Evolutionary conservation across 2,797 vertebrate species (phyloP), one percentile per base, ranked within the genome.

Genomic region (Pempheris klunzingeri): DNA sequence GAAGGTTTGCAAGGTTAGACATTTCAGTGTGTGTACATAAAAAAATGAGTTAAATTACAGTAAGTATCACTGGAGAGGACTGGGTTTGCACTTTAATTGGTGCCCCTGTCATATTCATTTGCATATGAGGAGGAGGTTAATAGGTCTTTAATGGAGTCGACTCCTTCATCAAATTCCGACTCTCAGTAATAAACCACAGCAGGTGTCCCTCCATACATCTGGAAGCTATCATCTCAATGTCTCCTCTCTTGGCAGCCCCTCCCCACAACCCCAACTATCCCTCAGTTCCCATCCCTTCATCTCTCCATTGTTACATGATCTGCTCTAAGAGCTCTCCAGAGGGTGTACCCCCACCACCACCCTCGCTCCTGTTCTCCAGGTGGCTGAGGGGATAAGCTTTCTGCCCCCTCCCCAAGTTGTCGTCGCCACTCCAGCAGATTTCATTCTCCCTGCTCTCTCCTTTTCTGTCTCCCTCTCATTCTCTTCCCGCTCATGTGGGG

Each of bases 321-420:
- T 88, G 66, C 79, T 86, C 77, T 86, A 83, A 92, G 84, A 85
- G 88, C 90, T 89, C 89, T 90, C 89, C 72, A 88, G 90, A 91
- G 88, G 78, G 71, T 71, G 71, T 84, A 86, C 68, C 80, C 83
- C 82, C 81, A 69, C 65, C 77, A 47, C 67, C 70, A 47, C 55
- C 50, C 81, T 70, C 22, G 2, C 87, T 77, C 76, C 59, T 68
- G 81, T 88, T 78, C 80, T 83, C 88, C 92, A 94, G 93, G 92
- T 93, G 93, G 95, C 86, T 82, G 64, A 49, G 74, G 81, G 94
- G 92, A 94, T 94, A 95, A 94, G 86, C 92, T 93, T 93, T 92
- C 89, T 43, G 68, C 78, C 82, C 82, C 88, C 84, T 80, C 77
- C 64, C 84, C 28, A 53, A 58, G 73, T 87, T 94, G 92, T 93